Evolutionary conservation across 1,140 invertebrate species (phyloP).

Genomic region (Limonius californicus): DNA sequence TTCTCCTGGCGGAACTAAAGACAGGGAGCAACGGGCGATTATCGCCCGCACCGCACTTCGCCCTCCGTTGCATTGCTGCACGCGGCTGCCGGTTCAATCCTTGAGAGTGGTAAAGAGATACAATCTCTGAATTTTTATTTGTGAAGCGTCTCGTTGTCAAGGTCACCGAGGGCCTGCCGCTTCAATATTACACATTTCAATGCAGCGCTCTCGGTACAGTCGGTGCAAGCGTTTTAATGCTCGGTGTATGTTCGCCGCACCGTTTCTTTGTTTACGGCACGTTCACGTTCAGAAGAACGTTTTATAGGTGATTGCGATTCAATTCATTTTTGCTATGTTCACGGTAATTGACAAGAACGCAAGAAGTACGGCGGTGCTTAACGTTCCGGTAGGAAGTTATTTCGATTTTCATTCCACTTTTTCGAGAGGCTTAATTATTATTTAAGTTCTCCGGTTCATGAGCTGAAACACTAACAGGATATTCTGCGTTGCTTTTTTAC

Average conservation of each 20-base stretch:
- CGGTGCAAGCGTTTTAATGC: not conserved
- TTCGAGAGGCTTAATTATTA: too few relatives aligned
- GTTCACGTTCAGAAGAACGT: not conserved
- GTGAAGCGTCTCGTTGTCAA: slow-evolving; percentile 31
- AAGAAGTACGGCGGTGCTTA: too few relatives aligned
- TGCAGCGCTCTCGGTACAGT: not conserved
- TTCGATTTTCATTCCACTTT: too few relatives aligned
- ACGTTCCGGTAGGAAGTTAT: too few relatives aligned
- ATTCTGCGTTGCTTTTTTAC: too few relatives aligned
- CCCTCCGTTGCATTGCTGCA: slow-evolving; percentile 12
- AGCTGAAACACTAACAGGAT: too few relatives aligned
- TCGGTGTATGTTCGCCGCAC: too few relatives aligned
- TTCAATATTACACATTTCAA: slow-evolving; percentile 1
- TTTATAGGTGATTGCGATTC: too few relatives aligned
- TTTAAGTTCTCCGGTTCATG: too few relatives aligned
- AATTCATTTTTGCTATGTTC: too few relatives aligned
- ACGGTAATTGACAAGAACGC: too few relatives aligned
- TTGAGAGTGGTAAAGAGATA: slow-evolving; percentile 20
- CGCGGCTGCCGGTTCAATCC: slow-evolving; percentile 16
- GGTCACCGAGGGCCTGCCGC: slow-evolving; percentile 17
- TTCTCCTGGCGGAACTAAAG: slow-evolving; percentile 26
- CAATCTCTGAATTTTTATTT: slow-evolving; percentile 31
- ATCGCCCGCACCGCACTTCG: not conserved
- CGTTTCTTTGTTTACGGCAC: not conserved
- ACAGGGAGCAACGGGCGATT: not conserved